Conservation (phyloP, 2,888 invertebrate species). For the Andrena fulva region DNA sequence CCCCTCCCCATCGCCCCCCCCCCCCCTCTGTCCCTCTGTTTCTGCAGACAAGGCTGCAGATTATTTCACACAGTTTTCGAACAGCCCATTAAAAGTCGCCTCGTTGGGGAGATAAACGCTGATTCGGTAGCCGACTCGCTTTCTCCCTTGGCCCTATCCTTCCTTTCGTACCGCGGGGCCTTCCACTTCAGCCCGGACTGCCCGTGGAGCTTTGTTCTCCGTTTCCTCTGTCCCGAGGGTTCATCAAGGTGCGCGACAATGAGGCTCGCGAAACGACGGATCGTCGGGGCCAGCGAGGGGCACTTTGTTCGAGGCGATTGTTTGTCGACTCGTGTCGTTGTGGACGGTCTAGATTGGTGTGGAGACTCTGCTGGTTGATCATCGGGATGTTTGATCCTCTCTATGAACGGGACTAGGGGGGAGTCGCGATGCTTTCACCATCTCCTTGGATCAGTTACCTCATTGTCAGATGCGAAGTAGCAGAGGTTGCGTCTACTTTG, state of each 20-base stretch:
- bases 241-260: constrained; percentile 60
- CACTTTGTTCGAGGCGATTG: constrained; percentile 35
- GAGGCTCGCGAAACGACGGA: constrained; percentile 34
- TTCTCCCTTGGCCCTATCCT: constrained; percentile 17
- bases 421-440: constrained; percentile 1
- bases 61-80: constrained; percentile 82
- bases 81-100: constrained; percentile 81
- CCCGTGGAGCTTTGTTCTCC: constrained; percentile 50
- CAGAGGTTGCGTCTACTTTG: background rate
- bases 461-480: background rate
- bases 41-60: constrained; percentile 61
- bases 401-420: background rate
- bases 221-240: constrained; percentile 16
- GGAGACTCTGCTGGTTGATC: background rate
- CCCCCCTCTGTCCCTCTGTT: constrained; percentile 29
- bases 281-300: background rate
- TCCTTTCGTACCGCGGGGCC: constrained; percentile 16
- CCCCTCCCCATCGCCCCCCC: background rate
- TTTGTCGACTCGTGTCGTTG: constrained; percentile 11
- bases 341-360: background rate
- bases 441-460: constrained; percentile 4
- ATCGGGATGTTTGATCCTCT: constrained; percentile 16
- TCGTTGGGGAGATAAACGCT: constrained; percentile 81
- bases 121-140: constrained; percentile 74
- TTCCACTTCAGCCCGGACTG: constrained; percentile 34